A percentile compares a stretch with the other conserved stretches of the same genome.
phyloP scores from a whole-genome alignment of 2,888 invertebrate genomes.

The Tribolium freemani region DNA sequence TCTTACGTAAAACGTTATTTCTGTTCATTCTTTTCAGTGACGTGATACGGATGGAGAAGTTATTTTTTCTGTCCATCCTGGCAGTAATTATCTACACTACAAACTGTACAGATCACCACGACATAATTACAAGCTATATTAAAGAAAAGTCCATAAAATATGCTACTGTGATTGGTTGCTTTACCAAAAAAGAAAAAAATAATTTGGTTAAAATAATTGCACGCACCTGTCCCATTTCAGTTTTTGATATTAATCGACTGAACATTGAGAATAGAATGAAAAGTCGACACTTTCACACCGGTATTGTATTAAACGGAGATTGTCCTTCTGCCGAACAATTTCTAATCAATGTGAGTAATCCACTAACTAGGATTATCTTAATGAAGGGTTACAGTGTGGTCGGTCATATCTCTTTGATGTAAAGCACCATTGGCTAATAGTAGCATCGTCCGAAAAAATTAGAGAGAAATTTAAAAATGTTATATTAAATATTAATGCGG shows the following conservation, averaged over 20 bases:
- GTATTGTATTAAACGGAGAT: conserved; percentile 13
- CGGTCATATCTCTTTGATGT: conserved; percentile 50
- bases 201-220: conserved; percentile 5
- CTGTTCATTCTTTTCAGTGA: background rate
- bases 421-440: conserved; percentile 56
- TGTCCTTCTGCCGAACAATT: background rate
- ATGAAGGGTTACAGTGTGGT: conserved; percentile 51
- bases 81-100: background rate
- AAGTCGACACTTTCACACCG: background rate
- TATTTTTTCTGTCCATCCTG: background rate
- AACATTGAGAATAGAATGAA: background rate
- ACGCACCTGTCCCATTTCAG: background rate
- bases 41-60: background rate
- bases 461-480: conserved; percentile 48
- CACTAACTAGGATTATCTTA: background rate
- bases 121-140: conserved; percentile 10
- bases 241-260: background rate
- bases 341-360: conserved; percentile 1
- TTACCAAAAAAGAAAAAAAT: conserved; percentile 10
- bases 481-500: conserved; percentile 53
- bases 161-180: conserved; percentile 17
- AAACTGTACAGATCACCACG: background rate
- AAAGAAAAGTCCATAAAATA: conserved; percentile 11
- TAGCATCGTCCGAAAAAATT: conserved; percentile 41
- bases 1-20: background rate